Evolutionary conservation across 2,113 vertebrate genomes (phyloP), one percentile per base, ranked within the genome.

Genomic region (Tenebrosternarchus preto): DNA sequence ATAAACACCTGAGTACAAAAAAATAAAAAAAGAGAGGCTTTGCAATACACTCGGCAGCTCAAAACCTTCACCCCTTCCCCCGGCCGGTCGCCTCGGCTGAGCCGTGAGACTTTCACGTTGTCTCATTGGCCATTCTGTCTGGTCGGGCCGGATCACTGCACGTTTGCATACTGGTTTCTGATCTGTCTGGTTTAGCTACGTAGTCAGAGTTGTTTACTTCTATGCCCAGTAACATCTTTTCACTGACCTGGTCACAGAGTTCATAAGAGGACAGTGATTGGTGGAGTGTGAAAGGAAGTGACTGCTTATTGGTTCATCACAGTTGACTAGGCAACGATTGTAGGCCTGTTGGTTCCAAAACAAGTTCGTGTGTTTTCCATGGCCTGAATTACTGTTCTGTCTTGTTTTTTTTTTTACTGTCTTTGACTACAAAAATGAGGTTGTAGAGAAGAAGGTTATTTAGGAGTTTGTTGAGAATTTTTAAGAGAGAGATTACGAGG

Each of bases 1-100:
- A 88, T 91, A 86, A 89, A 46, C 74, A 84, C 86, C 86, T 74
- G 67, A 83, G 80, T 81, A 86, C 86, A 85, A 86, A 72, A 72
- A 50, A 46, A 46, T 1, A 50, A 15, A 7, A 50, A 9, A 50
- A 36, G 24, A 25, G 64, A 12, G 25, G 39, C 8, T 43, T 50
- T 22, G 15, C 25, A 27, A 22, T 19, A 19, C 17, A n/a, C 50
- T 55, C 16, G 15, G 25, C 22, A 11, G 29, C 11, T 1, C 64
- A 33, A n/a, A 8, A 67, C 17, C 63, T 66, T 31, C 15, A 33
- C 31, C 19, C 46, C 50, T 20, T 11, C 29, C 4, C 24, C 27
- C 19, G 22, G 4, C 5, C 19, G 29, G 19, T 29, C 12, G 19
- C 9, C 31, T 15, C 43, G 43, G 3, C 12, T 50, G 43, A 12